Conservation (phyloP, 2,888 invertebrate genomes). For the Alviniconcha strummeri region DNA sequence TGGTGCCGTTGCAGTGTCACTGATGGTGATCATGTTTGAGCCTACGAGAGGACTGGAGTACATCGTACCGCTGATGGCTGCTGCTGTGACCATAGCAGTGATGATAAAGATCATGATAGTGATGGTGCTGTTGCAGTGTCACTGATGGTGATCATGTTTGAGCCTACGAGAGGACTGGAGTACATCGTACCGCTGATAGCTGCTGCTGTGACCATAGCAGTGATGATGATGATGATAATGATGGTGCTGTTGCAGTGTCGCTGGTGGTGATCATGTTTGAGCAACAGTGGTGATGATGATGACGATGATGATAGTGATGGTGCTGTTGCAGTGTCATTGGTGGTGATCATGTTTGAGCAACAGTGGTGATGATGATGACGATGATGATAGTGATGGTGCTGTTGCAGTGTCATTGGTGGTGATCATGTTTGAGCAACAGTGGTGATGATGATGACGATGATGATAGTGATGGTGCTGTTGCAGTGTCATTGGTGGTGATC, state of each 20-base stretch:
- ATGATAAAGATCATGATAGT: background rate
- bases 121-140: slow-evolving; percentile 78
- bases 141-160: slow-evolving; percentile 99
- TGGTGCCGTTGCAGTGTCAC: slow-evolving; percentile 84
- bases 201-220: slow-evolving; percentile 98
- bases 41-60: no score
- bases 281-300: no score
- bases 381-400: background rate
- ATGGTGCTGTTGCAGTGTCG: slow-evolving; percentile 78
- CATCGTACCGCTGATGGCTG: slow-evolving; percentile 95
- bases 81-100: background rate
- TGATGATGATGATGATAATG: slow-evolving; percentile 81
- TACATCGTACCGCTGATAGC: no score
- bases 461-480: slow-evolving; percentile 38
- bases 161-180: no score
- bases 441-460: slow-evolving; percentile 83
- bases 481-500: slow-evolving; percentile 95
- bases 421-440: slow-evolving; percentile 95
- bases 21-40: slow-evolving; percentile 78
- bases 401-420: slow-evolving; percentile 91
- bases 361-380: background rate
- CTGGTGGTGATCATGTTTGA: slow-evolving; percentile 99
- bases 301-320: background rate
- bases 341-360: background rate
- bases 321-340: background rate